Evolutionary conservation across 30 jellyfish, hydroid and myxozoan species (phyloP).

Genomic region (Phacellophora camtschatica): DNA sequence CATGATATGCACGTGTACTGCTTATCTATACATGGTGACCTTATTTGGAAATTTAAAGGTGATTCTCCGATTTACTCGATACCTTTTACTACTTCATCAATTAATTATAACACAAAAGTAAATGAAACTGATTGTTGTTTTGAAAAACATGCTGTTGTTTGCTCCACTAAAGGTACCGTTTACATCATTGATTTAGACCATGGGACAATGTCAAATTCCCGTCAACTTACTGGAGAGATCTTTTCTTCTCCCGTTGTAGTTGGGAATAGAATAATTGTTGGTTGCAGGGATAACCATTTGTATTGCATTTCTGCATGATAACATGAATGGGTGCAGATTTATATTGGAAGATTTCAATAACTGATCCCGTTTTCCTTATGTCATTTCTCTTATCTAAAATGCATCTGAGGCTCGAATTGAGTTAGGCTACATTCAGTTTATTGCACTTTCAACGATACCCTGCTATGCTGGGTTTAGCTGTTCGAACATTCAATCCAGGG

Average conservation of each 20-base stretch:
- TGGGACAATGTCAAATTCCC: background rate
- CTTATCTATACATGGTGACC: constrained; percentile 43
- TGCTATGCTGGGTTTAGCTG: too few relatives aligned
- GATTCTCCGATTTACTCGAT: constrained; percentile 52
- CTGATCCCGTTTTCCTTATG: background rate
- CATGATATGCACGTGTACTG: constrained; percentile 60
- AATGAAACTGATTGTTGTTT: background rate
- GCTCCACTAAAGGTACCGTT: constrained; percentile 43
- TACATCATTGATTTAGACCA: background rate
- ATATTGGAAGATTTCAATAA: background rate
- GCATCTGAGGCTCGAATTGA: too few relatives aligned
- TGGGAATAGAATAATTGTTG: constrained; percentile 49
- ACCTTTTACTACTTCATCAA: background rate
- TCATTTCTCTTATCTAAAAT: background rate
- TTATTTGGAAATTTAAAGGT: constrained; percentile 56
- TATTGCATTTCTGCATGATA: constrained; percentile 29
- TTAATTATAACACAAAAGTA: background rate
- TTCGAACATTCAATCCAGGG: too few relatives aligned
- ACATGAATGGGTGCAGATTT: background rate
- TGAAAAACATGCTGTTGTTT: background rate
- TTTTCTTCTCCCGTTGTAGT: constrained; percentile 80
- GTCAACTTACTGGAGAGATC: constrained; percentile 35
- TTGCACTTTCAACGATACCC: too few relatives aligned
- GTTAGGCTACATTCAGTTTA: too few relatives aligned
- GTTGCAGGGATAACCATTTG: constrained; percentile 82